These are phyloP conservation scores for Aleiodes sp. DNA, from an alignment of 1,140 invertebrate species.

Conservation along the genomic window DNA sequence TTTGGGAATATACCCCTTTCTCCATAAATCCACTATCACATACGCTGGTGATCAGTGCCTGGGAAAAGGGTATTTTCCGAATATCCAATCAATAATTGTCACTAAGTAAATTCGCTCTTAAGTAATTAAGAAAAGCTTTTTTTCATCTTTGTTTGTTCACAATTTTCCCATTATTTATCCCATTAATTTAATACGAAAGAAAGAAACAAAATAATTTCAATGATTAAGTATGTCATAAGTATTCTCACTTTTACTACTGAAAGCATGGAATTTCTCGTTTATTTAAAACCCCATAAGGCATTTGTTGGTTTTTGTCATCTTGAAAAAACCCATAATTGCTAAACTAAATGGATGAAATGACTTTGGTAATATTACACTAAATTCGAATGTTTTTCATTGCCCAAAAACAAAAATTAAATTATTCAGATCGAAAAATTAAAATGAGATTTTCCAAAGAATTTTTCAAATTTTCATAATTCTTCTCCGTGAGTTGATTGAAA, in stretches of 20 bases:
- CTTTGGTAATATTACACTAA: background rate
- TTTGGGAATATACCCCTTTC: conserved; percentile 55
- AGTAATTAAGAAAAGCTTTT: background rate
- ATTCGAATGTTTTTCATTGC: too few relatives aligned
- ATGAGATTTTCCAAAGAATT: too few relatives aligned
- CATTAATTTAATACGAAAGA: too few relatives aligned
- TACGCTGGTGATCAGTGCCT: conserved; percentile 58
- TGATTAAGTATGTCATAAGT: background rate
- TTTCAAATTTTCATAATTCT: too few relatives aligned
- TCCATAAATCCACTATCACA: conserved; percentile 60
- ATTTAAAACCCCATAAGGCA: background rate
- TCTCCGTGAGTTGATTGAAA: too few relatives aligned
- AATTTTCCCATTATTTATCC: background rate
- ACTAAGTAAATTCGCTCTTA: conserved; percentile 4
- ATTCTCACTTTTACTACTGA: background rate
- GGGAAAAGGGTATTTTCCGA: conserved; percentile 56
- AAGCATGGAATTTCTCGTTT: background rate
- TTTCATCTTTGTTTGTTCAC: background rate
- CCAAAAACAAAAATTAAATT: too few relatives aligned
- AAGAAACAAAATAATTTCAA: background rate
- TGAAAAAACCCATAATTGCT: background rate
- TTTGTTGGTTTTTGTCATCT: background rate
- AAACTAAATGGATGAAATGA: background rate
- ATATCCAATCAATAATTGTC: conserved; percentile 13
- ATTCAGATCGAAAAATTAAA: too few relatives aligned